A percentile compares a stretch with the other conserved stretches of the same genome.
Evolutionary conservation across 2,797 vertebrate genomes (phyloP).

Genomic region (Karalla daura): DNA sequence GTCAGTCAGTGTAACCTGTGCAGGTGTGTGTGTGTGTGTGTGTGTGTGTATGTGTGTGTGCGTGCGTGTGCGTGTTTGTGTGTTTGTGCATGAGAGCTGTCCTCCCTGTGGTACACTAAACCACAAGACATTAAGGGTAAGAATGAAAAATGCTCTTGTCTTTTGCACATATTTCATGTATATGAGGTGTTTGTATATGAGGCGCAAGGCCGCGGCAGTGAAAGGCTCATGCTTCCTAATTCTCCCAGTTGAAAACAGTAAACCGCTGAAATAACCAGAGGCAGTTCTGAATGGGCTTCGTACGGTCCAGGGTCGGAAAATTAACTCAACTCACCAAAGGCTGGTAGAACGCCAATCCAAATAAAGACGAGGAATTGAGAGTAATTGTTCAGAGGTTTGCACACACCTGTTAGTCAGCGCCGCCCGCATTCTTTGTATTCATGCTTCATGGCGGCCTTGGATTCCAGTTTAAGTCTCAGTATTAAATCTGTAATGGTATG

Average conservation of each 20-base stretch:
- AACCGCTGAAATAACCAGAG: slow-evolving; percentile 1
- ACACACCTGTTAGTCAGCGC: slow-evolving; percentile 64
- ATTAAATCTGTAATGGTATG: slow-evolving; percentile 75
- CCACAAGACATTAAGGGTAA: slow-evolving; percentile 24
- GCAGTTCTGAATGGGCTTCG: slow-evolving; percentile 11
- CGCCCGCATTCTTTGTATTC: slow-evolving; percentile 60
- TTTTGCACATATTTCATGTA: slow-evolving; percentile 42
- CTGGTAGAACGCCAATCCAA: slow-evolving; percentile 44
- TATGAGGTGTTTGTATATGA: too few species aligned
- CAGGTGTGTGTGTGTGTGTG: slow-evolving; percentile 23
- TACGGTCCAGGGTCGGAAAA: slow-evolving; percentile 39
- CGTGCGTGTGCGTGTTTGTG: too few species aligned
- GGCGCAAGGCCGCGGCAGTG: slow-evolving; percentile 12
- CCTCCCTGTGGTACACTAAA: slow-evolving; percentile 31
- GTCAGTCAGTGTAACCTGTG: slow-evolving; percentile 59
- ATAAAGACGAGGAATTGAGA: slow-evolving; percentile 49
- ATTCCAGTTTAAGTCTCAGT: slow-evolving; percentile 70
- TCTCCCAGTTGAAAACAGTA: slow-evolving; percentile 27
- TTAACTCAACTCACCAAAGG: slow-evolving; percentile 41
- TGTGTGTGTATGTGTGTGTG: slow-evolving; percentile 9
- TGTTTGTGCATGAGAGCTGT: slow-evolving; percentile 38
- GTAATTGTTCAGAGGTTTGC: slow-evolving; percentile 35
- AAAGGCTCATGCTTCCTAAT: slow-evolving; percentile 37
- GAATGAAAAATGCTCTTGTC: slow-evolving; percentile 35
- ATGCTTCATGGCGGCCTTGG: slow-evolving; percentile 52